Evolutionary conservation across 2,797 vertebrate genomes (phyloP).

Genomic region (Triplophysa yarkandensis): DNA sequence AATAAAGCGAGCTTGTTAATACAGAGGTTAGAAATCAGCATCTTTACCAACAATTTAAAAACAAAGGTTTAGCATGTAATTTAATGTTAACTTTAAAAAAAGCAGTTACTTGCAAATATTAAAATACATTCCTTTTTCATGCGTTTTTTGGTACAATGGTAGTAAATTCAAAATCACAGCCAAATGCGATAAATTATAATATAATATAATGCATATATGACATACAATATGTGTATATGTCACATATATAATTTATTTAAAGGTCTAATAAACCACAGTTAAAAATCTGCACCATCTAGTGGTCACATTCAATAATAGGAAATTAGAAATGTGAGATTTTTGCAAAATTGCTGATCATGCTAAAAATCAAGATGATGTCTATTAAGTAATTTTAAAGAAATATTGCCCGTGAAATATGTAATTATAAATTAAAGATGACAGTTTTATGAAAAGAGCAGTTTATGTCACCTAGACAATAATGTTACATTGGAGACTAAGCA

Average conservation of each 20-base stretch:
- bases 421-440: conserved; percentile 10
- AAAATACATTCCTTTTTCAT: background rate
- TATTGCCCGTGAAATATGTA: background rate
- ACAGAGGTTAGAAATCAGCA: conserved; percentile 55
- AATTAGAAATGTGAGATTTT: conserved; percentile 7
- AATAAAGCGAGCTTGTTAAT: conserved; percentile 68
- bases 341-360: background rate
- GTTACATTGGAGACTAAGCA: conserved; percentile 44
- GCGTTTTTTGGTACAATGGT: background rate
- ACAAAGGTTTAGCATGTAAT: conserved; percentile 10
- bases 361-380: background rate
- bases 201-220: too few species aligned
- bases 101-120: background rate
- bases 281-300: conserved; percentile 22
- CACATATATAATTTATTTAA: too few species aligned
- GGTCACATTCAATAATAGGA: background rate
- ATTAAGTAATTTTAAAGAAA: background rate
- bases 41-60: background rate
- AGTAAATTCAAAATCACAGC: background rate
- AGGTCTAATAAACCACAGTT: background rate
- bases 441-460: conserved; percentile 33
- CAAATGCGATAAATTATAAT: too few species aligned
- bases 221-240: background rate
- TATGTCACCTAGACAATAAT: conserved; percentile 57
- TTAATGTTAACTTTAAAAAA: too few species aligned